A percentile compares a stretch with the other conserved stretches of the same genome.
Conservation (phyloP, 2,797 vertebrate genomes). For the Eutrigla gurnardus region DNA sequence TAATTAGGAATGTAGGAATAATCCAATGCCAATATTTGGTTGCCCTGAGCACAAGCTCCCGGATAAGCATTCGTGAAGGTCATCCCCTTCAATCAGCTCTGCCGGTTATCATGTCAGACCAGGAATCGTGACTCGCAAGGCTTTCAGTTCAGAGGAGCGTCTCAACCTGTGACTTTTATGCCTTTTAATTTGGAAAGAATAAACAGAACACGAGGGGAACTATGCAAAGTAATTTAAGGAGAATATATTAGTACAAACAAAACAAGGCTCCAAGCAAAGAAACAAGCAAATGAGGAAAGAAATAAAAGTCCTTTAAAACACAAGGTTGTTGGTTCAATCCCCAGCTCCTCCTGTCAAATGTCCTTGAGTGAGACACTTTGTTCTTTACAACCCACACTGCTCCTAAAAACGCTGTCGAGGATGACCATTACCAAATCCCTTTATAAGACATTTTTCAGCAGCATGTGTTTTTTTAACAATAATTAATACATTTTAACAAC, state of each 20-base stretch:
- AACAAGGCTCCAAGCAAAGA: neutral
- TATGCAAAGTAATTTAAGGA: neutral
- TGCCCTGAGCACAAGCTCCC: constrained; percentile 64
- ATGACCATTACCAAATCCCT: constrained; percentile 39
- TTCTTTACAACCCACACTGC: no score
- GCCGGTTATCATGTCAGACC: constrained; percentile 72
- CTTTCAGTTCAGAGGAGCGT: constrained; percentile 50
- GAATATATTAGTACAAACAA: neutral
- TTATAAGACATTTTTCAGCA: neutral
- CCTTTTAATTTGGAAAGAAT: constrained; percentile 49
- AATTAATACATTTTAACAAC: neutral
- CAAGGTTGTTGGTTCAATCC: no score
- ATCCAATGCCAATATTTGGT: constrained; percentile 71
- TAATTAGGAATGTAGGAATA: constrained; percentile 74
- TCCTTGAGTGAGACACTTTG: no score
- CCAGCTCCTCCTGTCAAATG: no score
- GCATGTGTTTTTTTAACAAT: constrained; percentile 63
- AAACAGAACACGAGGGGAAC: constrained; percentile 35
- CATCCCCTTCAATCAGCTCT: constrained; percentile 67
- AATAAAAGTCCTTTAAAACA: neutral
- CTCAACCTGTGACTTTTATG: constrained; percentile 55
- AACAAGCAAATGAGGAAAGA: neutral
- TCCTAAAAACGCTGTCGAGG: no score
- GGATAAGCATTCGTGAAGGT: constrained; percentile 77
- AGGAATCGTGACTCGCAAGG: constrained; percentile 60